These are phyloP conservation scores for Marmota flaviventris DNA, from an alignment of 2,113 vertebrate genomes.

Conservation along the genomic window DNA sequence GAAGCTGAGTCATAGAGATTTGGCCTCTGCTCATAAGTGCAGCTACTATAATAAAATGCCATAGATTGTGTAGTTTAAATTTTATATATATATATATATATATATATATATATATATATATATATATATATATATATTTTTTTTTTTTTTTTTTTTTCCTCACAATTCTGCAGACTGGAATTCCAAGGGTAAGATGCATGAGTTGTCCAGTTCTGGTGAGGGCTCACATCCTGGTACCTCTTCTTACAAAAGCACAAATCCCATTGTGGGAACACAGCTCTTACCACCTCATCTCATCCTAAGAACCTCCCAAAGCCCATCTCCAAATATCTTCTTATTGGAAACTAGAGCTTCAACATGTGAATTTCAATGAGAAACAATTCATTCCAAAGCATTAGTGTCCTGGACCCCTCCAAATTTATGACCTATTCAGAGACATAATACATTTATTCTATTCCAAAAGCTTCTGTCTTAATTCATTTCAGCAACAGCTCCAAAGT, in stretches of 20 bases:
- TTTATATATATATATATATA: no score
- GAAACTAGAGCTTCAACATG: background rate
- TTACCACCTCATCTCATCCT: background rate
- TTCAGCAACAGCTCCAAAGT: background rate
- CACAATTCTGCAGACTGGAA: background rate
- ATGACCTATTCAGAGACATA: background rate
- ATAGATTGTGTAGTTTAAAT: background rate
- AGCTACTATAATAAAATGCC: background rate
- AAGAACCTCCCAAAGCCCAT: background rate
- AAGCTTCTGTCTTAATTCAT: background rate
- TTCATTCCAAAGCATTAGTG: background rate
- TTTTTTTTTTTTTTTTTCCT: background rate
- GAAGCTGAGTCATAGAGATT: no score
- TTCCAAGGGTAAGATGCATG: background rate
- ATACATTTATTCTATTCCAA: background rate
- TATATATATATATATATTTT: no score
- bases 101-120: no score
- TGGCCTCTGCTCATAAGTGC: background rate
- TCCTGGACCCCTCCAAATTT: background rate
- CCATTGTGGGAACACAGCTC: background rate
- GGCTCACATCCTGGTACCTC: background rate
- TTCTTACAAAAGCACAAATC: background rate
- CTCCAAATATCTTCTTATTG: background rate
- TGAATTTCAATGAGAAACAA: background rate
- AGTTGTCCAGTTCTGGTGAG: background rate